Base-by-base conservation (phyloP, 1,140 invertebrate species). In the Hylaeus volcanicus region DNA sequence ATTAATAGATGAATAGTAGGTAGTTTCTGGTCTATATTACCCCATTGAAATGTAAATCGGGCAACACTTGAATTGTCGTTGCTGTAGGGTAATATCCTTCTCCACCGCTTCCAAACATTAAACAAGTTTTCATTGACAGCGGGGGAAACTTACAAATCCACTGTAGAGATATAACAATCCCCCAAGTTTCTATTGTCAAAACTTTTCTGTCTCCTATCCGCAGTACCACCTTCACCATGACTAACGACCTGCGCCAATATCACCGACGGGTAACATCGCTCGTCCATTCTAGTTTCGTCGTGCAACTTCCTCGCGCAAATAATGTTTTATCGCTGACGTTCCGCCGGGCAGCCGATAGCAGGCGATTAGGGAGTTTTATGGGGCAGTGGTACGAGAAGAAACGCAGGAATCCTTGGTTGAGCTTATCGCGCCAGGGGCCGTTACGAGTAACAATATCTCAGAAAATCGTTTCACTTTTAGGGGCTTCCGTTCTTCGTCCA, bases 401-500 rank as follows among this genome's bases (percentile, higher is more conserved):
- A 75, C 63, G 86, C 73, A 78, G 63, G 84, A 86, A 83, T 86
- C 84, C 74, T 68, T 55, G 45, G 15, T 64, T 58, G 65, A 58
- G 58, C 70, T 86, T 86, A 86, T 86, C 85, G 84, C 61, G 26
- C 56, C 26, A 26, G 26, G 53, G 43, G 64, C 68, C 70, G 82
- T 70, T 71, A 77, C 71, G 82, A 56, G 74, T 61, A 74, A 81
- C 86, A 61, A 81, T 84, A 78, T 84, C 85, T 75, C 73, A 75
- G 83, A 82, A 83, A 81, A 88, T 83, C 80, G 87, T 79, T 87
- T 85, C 85, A 77, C 78, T 76, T 83, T 82, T 74, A 45, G 75
- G 60, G 58, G 68, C 43, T 64, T 55, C 55, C 55, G 60, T 39
- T 43, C 51, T 56, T 41, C 26, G 41, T 53, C 9, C 11, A 26